A percentile compares a stretch with the other conserved stretches of the same genome.
Evolutionary conservation across 1,140 invertebrate genomes (phyloP).

Genomic region (Caligus rogercresseyi): DNA sequence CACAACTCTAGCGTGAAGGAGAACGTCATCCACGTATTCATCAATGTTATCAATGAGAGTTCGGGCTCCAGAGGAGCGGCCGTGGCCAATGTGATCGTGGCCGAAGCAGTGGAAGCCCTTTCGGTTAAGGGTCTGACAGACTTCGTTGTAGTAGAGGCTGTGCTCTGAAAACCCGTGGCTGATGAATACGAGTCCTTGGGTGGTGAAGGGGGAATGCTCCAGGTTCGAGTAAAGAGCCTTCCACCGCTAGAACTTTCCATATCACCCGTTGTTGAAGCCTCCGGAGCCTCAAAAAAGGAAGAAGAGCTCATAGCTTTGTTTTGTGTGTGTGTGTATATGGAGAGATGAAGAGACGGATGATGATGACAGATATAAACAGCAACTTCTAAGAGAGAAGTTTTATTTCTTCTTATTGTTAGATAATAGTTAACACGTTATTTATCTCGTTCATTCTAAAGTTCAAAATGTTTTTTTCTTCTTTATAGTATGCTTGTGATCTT

Average conservation of each 20-base stretch:
- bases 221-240: background rate
- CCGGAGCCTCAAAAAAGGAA: background rate
- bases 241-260: background rate
- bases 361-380: no score
- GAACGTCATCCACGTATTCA: constrained; percentile 11
- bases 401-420: no score
- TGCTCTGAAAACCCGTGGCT: constrained; percentile 17
- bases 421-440: no score
- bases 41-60: background rate
- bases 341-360: no score
- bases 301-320: background rate
- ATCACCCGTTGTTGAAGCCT: background rate
- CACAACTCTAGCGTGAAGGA: background rate
- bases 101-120: background rate
- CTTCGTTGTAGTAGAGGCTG: background rate
- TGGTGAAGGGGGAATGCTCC: background rate
- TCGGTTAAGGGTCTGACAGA: background rate
- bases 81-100: constrained; percentile 10
- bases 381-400: no score
- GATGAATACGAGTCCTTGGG: constrained; percentile 3
- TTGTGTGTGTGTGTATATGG: no score
- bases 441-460: no score
- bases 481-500: no score
- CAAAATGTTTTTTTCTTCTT: no score
- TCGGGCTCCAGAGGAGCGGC: background rate